These are phyloP conservation scores for Hycleus cichorii DNA, from an alignment of 1,140 invertebrate species.

Conservation along the genomic window DNA sequence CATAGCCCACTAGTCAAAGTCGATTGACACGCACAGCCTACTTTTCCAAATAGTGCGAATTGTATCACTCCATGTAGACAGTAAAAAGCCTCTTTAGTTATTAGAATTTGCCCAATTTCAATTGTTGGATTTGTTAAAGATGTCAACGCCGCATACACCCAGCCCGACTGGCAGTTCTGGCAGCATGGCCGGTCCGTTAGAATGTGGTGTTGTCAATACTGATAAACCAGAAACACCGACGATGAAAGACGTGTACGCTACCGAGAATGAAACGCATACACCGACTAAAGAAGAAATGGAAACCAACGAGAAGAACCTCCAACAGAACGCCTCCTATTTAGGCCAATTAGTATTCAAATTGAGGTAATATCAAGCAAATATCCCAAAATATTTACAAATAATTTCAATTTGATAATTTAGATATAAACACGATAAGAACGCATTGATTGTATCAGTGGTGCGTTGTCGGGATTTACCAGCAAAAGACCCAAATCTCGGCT, in stretches of 20 bases:
- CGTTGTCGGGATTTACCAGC: conserved; percentile 77
- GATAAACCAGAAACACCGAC: conserved; percentile 39
- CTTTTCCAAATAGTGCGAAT: too few species aligned
- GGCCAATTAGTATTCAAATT: conserved; percentile 83
- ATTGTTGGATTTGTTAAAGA: conserved; percentile 20
- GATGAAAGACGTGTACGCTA: conserved; percentile 42
- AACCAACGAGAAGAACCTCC: conserved; percentile 53
- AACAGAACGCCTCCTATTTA: conserved; percentile 52
- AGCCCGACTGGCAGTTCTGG: conserved; percentile 35
- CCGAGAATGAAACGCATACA: conserved; percentile 44
- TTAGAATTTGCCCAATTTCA: not conserved
- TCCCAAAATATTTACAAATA: not conserved
- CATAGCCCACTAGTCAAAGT: too few species aligned
- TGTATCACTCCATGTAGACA: too few species aligned
- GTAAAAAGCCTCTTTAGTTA: not conserved
- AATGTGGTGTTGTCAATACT: conserved; percentile 36
- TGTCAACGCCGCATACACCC: conserved; percentile 36
- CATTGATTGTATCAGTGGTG: conserved; percentile 84
- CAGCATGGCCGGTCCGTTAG: conserved; percentile 32
- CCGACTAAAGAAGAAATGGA: conserved; percentile 55
- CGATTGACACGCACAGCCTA: too few species aligned
- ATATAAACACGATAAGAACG: conserved; percentile 82
- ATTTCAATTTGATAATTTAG: conserved; percentile 39
- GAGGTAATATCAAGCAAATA: conserved; percentile 43
- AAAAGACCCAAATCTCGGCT: conserved; percentile 58